A percentile compares a stretch with the other conserved stretches of the same genome.
These are phyloP conservation scores for Philhelius pedissequus DNA, from an alignment of 2,888 invertebrate genomes.

Conservation along the genomic window DNA sequence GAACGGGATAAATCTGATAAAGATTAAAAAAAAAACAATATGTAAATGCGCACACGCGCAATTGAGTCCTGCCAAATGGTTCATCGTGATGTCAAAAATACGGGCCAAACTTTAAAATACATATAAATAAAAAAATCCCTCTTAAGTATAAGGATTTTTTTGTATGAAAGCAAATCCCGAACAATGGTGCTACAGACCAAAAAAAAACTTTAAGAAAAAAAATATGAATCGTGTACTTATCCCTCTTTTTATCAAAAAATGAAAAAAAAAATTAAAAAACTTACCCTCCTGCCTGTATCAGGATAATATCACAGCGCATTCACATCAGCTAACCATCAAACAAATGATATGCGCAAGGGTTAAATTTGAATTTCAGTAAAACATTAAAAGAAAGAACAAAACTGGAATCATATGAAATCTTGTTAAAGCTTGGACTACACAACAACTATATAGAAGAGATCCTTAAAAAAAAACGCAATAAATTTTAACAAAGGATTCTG, in stretches of 20 bases:
- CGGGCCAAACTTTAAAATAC: slow-evolving; percentile 29
- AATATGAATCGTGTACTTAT: slow-evolving; percentile 42
- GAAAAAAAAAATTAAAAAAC: neutral
- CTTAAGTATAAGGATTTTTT: slow-evolving; percentile 27
- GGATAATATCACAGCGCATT: slow-evolving; percentile 56
- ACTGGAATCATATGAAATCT: slow-evolving; percentile 24
- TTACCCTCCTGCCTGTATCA: slow-evolving; percentile 30
- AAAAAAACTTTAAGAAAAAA: slow-evolving; percentile 35
- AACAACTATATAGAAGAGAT: no score
- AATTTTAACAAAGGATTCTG: slow-evolving; percentile 52
- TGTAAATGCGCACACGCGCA: slow-evolving; percentile 65
- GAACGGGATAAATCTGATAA: slow-evolving; percentile 7
- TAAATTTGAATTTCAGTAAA: slow-evolving; percentile 60
- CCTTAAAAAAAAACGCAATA: slow-evolving; percentile 28
- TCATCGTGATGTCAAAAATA: slow-evolving; percentile 44
- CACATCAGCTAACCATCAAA: slow-evolving; percentile 40
- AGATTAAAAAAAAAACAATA: slow-evolving; percentile 20
- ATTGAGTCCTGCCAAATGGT: slow-evolving; percentile 67
- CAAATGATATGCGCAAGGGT: slow-evolving; percentile 59
- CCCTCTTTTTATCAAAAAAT: slow-evolving; percentile 26
- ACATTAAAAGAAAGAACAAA: neutral
- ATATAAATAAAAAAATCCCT: neutral
- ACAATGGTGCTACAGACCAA: slow-evolving; percentile 37
- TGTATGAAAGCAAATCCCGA: slow-evolving; percentile 1
- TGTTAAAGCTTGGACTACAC: slow-evolving; percentile 40